These are phyloP conservation scores for Nipponacmea schrenckii DNA, from an alignment of 2,888 invertebrate species.

Conservation along the genomic window DNA sequence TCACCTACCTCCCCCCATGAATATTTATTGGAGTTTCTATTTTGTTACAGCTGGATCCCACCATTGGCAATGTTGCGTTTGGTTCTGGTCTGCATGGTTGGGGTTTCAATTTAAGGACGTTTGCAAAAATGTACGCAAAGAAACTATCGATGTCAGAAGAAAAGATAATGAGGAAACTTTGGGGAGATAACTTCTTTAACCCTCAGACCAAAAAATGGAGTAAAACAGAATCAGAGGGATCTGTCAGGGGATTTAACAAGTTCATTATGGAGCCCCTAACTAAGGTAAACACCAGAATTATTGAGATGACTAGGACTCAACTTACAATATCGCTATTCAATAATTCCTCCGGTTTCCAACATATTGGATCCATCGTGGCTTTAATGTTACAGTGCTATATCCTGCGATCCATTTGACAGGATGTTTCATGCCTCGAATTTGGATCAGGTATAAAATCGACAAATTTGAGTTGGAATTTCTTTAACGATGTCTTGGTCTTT, in stretches of 20 bases:
- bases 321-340: neutral
- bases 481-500: no score
- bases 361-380: no score
- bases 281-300: slow-evolving; percentile 85
- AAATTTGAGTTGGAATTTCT: no score
- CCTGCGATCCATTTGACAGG: neutral
- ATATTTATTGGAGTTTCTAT: neutral
- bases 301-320: neutral
- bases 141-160: slow-evolving; percentile 91
- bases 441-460: no score
- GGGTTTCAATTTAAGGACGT: slow-evolving; percentile 99
- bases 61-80: slow-evolving; percentile 98
- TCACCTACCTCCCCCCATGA: no score
- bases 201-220: slow-evolving; percentile 97
- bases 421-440: neutral
- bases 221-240: slow-evolving; percentile 38
- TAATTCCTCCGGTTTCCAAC: no score
- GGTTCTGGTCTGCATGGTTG: slow-evolving; percentile 99
- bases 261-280: slow-evolving; percentile 99
- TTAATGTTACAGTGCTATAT: neutral
- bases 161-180: slow-evolving; percentile 91
- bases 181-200: slow-evolving; percentile 99
- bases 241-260: slow-evolving; percentile 92
- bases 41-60: slow-evolving; percentile 81
- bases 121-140: slow-evolving; percentile 97